Percentiles rank a stretch among this genome's conserved stretches.
These are phyloP conservation scores for Dreissena rostriformis DNA, from an alignment of 1,140 invertebrate species.

Conservation along the genomic window DNA sequence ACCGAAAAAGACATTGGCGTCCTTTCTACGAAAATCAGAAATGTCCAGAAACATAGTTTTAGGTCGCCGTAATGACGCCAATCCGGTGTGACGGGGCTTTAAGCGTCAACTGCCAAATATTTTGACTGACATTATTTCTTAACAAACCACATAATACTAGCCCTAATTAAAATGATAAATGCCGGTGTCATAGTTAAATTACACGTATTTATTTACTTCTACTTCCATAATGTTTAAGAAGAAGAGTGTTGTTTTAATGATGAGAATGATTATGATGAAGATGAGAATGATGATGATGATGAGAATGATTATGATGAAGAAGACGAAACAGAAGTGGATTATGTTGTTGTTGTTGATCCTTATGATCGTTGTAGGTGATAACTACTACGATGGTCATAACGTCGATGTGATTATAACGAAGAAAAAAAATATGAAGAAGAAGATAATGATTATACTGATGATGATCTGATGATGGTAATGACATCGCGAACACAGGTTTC, in stretches of 20 bases:
- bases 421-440: background rate
- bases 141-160: no score
- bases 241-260: background rate
- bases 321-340: background rate
- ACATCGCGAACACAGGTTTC: no score
- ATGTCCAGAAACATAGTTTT: no score
- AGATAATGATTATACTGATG: background rate
- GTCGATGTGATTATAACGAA: background rate
- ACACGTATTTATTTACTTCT: no score
- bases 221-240: background rate
- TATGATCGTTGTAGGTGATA: background rate
- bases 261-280: background rate
- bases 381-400: background rate
- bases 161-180: no score
- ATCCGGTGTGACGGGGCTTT: no score
- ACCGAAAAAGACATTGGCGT: no score
- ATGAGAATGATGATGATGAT: slow-evolving; percentile 3
- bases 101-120: no score
- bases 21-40: no score
- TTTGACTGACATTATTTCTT: no score
- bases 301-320: background rate
- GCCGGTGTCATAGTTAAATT: no score
- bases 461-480: background rate
- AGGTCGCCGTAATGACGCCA: no score
- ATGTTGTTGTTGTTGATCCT: background rate